These are phyloP conservation scores for Epistrophe grossulariae DNA, from an alignment of 2,888 invertebrate species.

Conservation along the genomic window DNA sequence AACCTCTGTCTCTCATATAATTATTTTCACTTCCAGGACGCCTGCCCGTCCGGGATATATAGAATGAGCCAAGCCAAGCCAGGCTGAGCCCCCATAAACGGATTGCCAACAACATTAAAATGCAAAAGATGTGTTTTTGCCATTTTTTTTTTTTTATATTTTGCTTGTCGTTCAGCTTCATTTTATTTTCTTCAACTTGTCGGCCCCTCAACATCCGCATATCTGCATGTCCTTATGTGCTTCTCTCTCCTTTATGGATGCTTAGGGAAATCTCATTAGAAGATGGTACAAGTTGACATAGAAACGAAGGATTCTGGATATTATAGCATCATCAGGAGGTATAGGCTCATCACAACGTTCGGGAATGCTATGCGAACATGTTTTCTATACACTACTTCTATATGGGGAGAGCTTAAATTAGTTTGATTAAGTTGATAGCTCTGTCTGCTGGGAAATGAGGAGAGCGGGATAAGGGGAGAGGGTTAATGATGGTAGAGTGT, in stretches of 20 bases:
- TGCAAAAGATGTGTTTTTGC: constrained; percentile 66
- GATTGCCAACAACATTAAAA: constrained; percentile 62
- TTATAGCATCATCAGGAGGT: not conserved
- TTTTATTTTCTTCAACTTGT: constrained; percentile 59
- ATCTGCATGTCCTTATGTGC: constrained; percentile 70
- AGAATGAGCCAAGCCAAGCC: not conserved
- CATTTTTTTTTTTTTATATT: constrained; percentile 3
- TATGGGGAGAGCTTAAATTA: constrained; percentile 62
- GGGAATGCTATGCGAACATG: constrained; percentile 50
- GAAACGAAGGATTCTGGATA: constrained; percentile 54
- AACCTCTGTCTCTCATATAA: constrained; percentile 67
- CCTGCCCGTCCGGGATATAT: not conserved
- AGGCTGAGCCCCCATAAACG: constrained; percentile 33
- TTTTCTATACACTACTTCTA: not conserved
- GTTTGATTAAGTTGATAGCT: constrained; percentile 75
- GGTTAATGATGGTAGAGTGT: constrained; percentile 9
- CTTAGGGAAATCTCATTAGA: constrained; percentile 75
- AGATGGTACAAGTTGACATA: constrained; percentile 73
- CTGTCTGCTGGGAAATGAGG: constrained; percentile 41
- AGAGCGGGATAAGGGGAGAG: not conserved
- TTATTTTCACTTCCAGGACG: constrained; percentile 58
- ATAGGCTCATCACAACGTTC: constrained; percentile 45
- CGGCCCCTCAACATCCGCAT: constrained; percentile 67
- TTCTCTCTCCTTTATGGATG: constrained; percentile 64
- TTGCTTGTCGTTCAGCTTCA: constrained; percentile 1